Conservation (phyloP, 2,797 vertebrate genomes). For the Lepilemur ruficaudatus region DNA sequence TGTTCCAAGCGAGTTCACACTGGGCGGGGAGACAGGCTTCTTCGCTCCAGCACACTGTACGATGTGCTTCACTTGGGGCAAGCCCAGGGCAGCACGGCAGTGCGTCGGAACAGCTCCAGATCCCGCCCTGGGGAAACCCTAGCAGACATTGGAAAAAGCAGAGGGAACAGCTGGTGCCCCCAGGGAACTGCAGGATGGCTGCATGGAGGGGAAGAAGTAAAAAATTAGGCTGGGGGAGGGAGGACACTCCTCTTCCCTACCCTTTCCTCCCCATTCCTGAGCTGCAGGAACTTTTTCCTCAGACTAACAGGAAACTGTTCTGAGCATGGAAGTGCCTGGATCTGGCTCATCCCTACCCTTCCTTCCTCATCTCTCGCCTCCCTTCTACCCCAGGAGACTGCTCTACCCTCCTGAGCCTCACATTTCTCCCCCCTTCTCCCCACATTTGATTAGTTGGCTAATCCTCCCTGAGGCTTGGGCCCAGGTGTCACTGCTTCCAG, state of each 20-base stretch:
- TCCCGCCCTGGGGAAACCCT: background rate
- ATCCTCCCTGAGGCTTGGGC: background rate
- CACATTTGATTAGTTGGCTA: background rate
- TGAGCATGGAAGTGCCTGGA: background rate
- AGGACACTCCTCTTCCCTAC: background rate
- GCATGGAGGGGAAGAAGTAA: background rate
- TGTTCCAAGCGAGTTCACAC: background rate
- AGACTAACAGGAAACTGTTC: background rate
- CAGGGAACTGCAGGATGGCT: background rate
- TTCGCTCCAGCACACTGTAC: background rate
- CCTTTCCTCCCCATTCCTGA: background rate
- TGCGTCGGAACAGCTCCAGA: background rate
- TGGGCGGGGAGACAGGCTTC: background rate
- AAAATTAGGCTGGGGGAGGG: background rate
- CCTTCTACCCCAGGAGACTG: background rate
- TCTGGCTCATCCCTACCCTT: background rate
- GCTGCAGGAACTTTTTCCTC: background rate
- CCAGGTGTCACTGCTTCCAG: background rate
- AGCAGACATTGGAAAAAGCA: background rate
- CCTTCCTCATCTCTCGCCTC: background rate
- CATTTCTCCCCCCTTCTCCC: background rate
- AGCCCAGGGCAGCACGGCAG: background rate
- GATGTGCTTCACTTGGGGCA: background rate
- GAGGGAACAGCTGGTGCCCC: background rate
- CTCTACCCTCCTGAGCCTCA: background rate